Evolutionary conservation across 2,113 vertebrate species (phyloP), one percentile per base, ranked within the genome.

Genomic region (Cochlearius cochlearius): DNA sequence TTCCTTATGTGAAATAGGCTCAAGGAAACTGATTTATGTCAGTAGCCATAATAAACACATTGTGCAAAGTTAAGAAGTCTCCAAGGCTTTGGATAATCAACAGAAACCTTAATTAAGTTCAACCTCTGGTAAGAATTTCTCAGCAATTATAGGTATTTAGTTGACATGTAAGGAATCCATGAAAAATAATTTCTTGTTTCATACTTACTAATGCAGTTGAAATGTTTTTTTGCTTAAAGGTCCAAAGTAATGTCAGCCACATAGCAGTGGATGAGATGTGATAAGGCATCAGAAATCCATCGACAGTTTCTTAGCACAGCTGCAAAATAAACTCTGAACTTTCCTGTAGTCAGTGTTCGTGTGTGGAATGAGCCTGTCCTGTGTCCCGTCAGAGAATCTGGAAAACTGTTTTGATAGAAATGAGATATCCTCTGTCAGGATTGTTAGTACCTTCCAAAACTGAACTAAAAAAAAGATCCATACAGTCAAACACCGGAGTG

Each of bases 101-200:
- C 68, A 90, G 47, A 88, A 94, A 94, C 83, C 63, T 90, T 90
- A 92, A 93, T 92, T 83, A 67, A 7, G 3, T 90, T 94, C 64
- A 89, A 59, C 27, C 13, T 43, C 41, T 71, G 68, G 66, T 80
- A 92, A 73, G 68, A 80, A 71, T 71, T 81, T 64, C 43, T 84
- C 64, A 84, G 34, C 60, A 91, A 59, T 84, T 89, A 63, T 15
- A 81, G 60, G n/a, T 13, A 16, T 74, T 84, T 81, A 72, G 38
- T 90, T 93, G 91, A 74, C 34, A 18, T 59, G 23, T 74, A 86
- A 91, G 85, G 59, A 59, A 26, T 86, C 71, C 38, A 84, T 26
- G 15, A 39, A 71, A 88, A 92, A 45, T 2, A 10, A 66, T 82
- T 82, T 79, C 6, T 77, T 75, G 27, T 52, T 49, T 95, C 36